These are phyloP conservation scores for Dolichomitus sp. DNA, from an alignment of 2,888 invertebrate species.

Conservation along the genomic window DNA sequence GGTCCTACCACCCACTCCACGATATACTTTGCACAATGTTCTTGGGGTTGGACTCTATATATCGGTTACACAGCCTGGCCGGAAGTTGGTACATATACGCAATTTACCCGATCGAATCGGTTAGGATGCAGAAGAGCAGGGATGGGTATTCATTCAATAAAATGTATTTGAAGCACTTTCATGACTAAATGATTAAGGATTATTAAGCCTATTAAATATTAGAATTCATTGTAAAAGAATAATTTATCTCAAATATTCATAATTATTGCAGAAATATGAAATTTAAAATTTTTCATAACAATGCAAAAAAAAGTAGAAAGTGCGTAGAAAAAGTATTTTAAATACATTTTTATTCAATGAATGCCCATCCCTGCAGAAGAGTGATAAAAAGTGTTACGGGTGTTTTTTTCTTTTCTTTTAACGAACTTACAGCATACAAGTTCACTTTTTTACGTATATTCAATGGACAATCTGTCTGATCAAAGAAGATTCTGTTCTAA, in stretches of 20 bases:
- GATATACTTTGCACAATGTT: conserved; percentile 21
- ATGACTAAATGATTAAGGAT: too few species aligned
- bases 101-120: conserved; percentile 53
- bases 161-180: too few species aligned
- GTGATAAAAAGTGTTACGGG: conserved; percentile 26
- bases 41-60: not conserved
- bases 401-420: conserved; percentile 15
- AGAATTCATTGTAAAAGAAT: too few species aligned
- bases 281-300: too few species aligned
- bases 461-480: not conserved
- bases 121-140: conserved; percentile 31
- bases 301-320: too few species aligned
- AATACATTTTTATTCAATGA: too few species aligned
- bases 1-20: conserved; percentile 41
- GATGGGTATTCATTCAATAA: too few species aligned
- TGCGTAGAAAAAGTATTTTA: too few species aligned
- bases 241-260: too few species aligned
- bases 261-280: too few species aligned
- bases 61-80: conserved; percentile 56
- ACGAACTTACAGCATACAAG: not conserved
- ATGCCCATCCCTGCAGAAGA: too few species aligned
- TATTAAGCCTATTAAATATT: too few species aligned
- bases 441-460: conserved; percentile 25
- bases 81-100: conserved; percentile 56
- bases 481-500: conserved; percentile 18